Evolutionary conservation across 2,113 vertebrate species (phyloP).

Genomic region (Dromaius novaehollandiae): DNA sequence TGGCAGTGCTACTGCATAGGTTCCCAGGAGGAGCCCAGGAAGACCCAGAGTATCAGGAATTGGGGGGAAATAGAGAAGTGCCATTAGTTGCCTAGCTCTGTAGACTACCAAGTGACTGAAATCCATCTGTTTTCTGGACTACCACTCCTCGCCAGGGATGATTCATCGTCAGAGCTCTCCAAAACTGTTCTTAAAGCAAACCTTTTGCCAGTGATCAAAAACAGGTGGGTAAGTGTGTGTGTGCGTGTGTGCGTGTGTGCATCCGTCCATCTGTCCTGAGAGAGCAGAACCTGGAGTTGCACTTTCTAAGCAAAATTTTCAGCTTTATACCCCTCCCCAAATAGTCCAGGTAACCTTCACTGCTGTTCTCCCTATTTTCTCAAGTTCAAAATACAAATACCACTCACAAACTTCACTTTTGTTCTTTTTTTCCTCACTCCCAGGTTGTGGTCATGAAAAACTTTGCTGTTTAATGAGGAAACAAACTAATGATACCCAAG

Average conservation of each 20-base stretch:
- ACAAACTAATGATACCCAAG: background rate
- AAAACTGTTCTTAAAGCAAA: background rate
- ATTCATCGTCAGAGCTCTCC: background rate
- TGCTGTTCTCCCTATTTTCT: background rate
- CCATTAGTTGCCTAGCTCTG: background rate
- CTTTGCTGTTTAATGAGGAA: background rate
- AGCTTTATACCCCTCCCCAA: background rate
- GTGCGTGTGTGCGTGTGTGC: background rate
- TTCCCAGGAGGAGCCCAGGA: background rate
- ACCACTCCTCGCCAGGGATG: background rate
- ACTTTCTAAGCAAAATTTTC: background rate
- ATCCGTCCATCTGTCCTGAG: background rate
- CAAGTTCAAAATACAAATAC: background rate
- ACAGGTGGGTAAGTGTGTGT: background rate
- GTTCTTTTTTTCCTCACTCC: background rate
- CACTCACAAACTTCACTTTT: background rate
- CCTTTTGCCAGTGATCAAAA: background rate
- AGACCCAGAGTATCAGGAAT: background rate
- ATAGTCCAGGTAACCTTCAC: rapidly evolving
- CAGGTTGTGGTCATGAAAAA: background rate
- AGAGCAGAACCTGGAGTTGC: too few relatives aligned
- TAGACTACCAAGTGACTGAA: background rate
- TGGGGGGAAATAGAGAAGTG: background rate
- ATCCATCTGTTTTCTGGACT: background rate
- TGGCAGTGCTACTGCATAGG: background rate